Conservation (phyloP, 1,140 invertebrate species). For the Euglossa dilemma region DNA sequence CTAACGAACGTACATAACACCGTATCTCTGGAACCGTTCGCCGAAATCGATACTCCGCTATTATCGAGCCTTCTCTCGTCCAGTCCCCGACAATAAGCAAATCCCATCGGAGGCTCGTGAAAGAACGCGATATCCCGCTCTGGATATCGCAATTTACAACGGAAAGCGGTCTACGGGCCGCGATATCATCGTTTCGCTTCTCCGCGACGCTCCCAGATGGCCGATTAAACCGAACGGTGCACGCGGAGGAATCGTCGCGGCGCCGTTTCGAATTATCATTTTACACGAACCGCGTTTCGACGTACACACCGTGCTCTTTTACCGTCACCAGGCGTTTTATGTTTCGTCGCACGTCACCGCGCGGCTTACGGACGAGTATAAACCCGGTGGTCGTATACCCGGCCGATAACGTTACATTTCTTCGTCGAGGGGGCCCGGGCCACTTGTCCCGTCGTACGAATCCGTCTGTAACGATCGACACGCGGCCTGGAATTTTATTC, state of each 20-base stretch:
- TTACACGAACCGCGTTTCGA: neutral
- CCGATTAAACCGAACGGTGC: neutral
- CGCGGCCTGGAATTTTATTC: neutral
- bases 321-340: neutral
- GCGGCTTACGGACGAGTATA: neutral
- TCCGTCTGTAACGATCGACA: neutral
- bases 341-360: neutral
- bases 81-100: too few relatives aligned
- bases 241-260: neutral
- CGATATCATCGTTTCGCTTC: neutral
- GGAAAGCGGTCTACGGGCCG: neutral
- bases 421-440: too few relatives aligned
- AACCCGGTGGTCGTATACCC: neutral
- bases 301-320: neutral
- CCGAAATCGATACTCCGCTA: neutral
- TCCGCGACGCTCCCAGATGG: neutral
- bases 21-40: too few relatives aligned
- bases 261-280: slow-evolving; percentile 2
- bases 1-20: too few relatives aligned
- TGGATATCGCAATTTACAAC: neutral
- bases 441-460: neutral
- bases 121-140: neutral
- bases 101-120: neutral
- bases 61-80: neutral
- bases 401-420: neutral